Base-by-base conservation (phyloP, 1,140 invertebrate species). In the Onthophagus taurus region DNA sequence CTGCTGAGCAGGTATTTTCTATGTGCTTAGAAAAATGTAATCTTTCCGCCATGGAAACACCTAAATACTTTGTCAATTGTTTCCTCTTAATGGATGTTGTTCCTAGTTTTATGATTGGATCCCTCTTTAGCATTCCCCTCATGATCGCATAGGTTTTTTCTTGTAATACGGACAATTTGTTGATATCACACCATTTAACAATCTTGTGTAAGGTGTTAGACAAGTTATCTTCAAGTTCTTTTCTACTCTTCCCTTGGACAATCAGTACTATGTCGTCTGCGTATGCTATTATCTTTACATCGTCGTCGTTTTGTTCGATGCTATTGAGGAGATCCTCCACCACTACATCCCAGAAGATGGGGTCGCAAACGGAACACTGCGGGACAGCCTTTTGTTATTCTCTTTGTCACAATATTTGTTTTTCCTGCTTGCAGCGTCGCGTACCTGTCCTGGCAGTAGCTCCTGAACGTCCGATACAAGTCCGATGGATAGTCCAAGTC, bases 291-390 rank as follows among this genome's bases (percentile, higher is more conserved):
- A 16, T 18, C 14, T 23, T 18, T 4, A 14, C 12, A 2, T 17
- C 2, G 1, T 30, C 26, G 2, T 7, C 11, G 4, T 4, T 3
- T 16, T 19, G 11, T 4, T 42, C 39, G 1, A 42, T 8, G 7
- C 9, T 9, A 2, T 19, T 8, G 3, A 57, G 42, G 0, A 56
- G 23, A 1, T 31, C 44, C 23, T 58, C 52, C 24, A 61, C 53
- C 11, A 51, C 44, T 0, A 59, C 12, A 14, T 52, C 58, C 53
- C 57, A 59, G 16, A 49, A 53, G 0, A 34, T 21, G 0, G 60
- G 58, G 0, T 55, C 55, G 4, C 55, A 47, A 1, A 62, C 50
- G 0, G 60, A 62, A 1, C 57, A 57, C 35, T 59, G 57, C 1
- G 58, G 59, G n/a, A 9, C 58, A 58, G 6, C 58, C 55, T 6